A percentile compares a stretch with the other conserved stretches of the same genome.
These are phyloP conservation scores for Campylorhamphus procurvoides DNA, from an alignment of 2,113 vertebrate genomes.

Conservation along the genomic window DNA sequence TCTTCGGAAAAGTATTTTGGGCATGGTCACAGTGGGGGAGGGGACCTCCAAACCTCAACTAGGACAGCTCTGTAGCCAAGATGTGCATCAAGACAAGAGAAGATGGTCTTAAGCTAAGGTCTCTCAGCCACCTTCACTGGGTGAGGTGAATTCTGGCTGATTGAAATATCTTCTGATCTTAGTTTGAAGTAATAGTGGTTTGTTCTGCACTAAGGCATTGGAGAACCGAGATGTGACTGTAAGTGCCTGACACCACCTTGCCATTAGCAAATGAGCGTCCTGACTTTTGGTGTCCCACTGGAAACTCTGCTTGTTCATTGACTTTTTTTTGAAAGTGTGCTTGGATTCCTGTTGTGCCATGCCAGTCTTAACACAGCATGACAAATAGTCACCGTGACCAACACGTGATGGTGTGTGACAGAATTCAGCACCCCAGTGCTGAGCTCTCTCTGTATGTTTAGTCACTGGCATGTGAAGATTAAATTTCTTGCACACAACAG, in stretches of 20 bases:
- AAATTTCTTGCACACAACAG: not conserved
- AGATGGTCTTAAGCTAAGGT: not conserved
- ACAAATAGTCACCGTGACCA: not conserved
- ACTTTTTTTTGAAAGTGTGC: not conserved
- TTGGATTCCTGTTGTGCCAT: not conserved
- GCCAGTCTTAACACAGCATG: not conserved
- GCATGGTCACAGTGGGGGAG: not conserved
- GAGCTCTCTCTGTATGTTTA: not conserved
- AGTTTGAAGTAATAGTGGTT: not conserved
- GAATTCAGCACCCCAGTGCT: not conserved
- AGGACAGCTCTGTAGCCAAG: not conserved
- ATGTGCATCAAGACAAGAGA: not conserved
- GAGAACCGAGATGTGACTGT: fast-evolving
- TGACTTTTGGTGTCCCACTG: not conserved
- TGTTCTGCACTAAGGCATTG: not conserved
- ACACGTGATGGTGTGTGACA: fast-evolving
- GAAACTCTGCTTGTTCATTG: fast-evolving
- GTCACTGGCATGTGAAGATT: not conserved
- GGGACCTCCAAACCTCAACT: not conserved
- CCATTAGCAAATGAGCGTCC: not conserved
- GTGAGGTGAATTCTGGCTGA: not conserved
- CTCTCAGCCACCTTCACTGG: not conserved
- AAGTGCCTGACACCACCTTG: fast-evolving
- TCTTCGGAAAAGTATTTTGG: not conserved
- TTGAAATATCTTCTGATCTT: not conserved